phyloP scores from a whole-genome alignment of 92 coral and sea anemone species.

The Porites lobata region DNA sequence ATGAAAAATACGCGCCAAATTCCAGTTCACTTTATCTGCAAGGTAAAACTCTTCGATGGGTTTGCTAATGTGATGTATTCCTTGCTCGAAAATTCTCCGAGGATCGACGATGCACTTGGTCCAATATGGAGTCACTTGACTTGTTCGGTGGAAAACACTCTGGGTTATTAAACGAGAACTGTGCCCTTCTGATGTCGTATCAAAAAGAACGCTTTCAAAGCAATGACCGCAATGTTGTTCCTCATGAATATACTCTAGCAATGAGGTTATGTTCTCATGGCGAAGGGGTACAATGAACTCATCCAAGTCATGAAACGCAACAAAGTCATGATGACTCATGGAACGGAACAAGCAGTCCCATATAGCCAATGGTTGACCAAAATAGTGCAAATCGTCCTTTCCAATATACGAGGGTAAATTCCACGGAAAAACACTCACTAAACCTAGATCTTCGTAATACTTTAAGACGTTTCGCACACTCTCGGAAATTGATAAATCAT shows the following conservation, averaged over 20 bases:
- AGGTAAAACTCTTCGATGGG: conserved; percentile 35
- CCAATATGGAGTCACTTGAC: conserved; percentile 20
- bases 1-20: conserved; percentile 65
- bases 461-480: conserved; percentile 35
- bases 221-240: conserved; percentile 67
- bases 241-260: conserved; percentile 47
- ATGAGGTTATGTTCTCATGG: conserved; percentile 35
- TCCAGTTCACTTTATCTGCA: conserved; percentile 25
- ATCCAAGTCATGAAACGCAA: conserved; percentile 75
- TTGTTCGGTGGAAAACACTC: conserved; percentile 1
- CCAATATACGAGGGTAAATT: conserved; percentile 52
- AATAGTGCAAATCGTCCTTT: conserved; percentile 52
- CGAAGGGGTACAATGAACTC: conserved; percentile 75
- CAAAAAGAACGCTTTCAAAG: conserved; percentile 65
- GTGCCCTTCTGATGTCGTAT: conserved; percentile 10
- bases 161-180: conserved; percentile 10
- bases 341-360: conserved; percentile 71
- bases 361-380: conserved; percentile 67
- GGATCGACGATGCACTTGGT: conserved; percentile 76
- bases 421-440: conserved; percentile 64
- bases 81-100: conserved; percentile 57
- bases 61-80: conserved; percentile 55
- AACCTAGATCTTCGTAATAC: conserved; percentile 47
- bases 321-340: conserved; percentile 45
- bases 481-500: conserved; percentile 43